Evolutionary conservation across 2,888 invertebrate species (phyloP).

Genomic region (Phaonia tiefii): DNA sequence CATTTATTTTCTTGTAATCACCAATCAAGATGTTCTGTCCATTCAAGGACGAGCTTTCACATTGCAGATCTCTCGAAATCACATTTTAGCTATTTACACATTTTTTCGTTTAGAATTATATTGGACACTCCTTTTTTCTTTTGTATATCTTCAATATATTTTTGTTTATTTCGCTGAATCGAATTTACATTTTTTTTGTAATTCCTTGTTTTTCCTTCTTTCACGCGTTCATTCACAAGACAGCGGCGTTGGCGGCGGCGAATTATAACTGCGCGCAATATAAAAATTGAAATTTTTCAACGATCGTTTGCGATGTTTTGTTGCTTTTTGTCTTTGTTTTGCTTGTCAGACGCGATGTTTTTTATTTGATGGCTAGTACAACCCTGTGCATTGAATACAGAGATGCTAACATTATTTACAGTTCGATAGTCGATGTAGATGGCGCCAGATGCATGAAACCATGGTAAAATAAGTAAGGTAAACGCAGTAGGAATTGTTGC

Average conservation of each 20-base stretch:
- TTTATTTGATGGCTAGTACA: slow-evolving; percentile 39
- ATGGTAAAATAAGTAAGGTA: too few species aligned
- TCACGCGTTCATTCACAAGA: slow-evolving; percentile 26
- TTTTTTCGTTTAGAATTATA: neutral
- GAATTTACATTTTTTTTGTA: too few species aligned
- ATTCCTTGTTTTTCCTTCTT: neutral
- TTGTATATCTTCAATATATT: neutral
- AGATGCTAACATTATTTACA: too few species aligned
- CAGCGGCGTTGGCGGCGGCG: slow-evolving; percentile 61
- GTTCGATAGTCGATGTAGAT: too few species aligned
- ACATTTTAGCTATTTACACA: neutral
- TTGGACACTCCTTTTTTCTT: neutral
- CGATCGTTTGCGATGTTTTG: slow-evolving; percentile 67
- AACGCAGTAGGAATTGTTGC: too few species aligned
- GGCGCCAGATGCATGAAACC: too few species aligned
- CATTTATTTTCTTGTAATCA: too few species aligned
- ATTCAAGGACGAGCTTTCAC: too few species aligned
- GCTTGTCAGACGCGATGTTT: slow-evolving; percentile 57
- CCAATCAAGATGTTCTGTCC: too few species aligned
- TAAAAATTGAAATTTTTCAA: slow-evolving; percentile 68
- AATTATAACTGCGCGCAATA: slow-evolving; percentile 59
- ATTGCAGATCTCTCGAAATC: neutral
- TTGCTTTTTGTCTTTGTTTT: slow-evolving; percentile 9
- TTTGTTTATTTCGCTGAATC: neutral
- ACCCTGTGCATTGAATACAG: slow-evolving; percentile 46